Evolutionary conservation across 2,888 invertebrate genomes (phyloP), one percentile per base, ranked within the genome.

Genomic region (Cryptocephalus primarius): DNA sequence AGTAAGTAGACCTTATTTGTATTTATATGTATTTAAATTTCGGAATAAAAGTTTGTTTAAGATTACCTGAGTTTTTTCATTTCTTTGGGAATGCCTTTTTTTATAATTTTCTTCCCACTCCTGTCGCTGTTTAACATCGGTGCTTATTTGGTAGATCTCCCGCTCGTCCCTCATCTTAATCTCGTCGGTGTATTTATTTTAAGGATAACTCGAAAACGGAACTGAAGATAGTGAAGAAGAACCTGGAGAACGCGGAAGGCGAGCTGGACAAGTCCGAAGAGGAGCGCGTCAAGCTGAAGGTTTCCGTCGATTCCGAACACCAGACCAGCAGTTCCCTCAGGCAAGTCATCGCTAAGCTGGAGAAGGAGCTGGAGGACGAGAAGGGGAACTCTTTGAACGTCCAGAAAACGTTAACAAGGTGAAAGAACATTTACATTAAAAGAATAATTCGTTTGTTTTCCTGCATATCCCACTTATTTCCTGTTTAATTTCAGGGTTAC

Each of bases 401-500:
- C 11, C 71, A 71, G 48, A 69, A 68, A 55, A 70, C 70, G 8
- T 51, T 71, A 47, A 64, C 68, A 4, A 68, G 69, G 70, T 69
- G 55, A 53, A 44, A 22, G n/a, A n/a, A n/a, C n/a, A n/a, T n/a
- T n/a, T n/a, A n/a, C n/a, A n/a, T n/a, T n/a, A n/a, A n/a, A n/a
- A n/a, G n/a, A 4, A 9, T 36, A 8, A 22, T 43, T 33, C 22
- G 3, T 22, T 22, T 6, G 22, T 22, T 6, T 22, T 22, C 22
- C 6, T 2, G 6, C 22, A 22, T 22, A 4, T 2, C 22, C 22
- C 22, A 22, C 22, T 22, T 22, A 22, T 6, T 22, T 22, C 6
- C 32, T 45, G n/a, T 41, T 13, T 1, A 14, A 22, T 46, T 69
- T 22, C 60, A 80, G 80, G 55, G 88, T 88, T 57, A 79, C 79